A percentile compares a stretch with the other conserved stretches of the same genome.
Evolutionary conservation across 2,797 vertebrate genomes (phyloP).

Genomic region (Zenarchopterus dispar): DNA sequence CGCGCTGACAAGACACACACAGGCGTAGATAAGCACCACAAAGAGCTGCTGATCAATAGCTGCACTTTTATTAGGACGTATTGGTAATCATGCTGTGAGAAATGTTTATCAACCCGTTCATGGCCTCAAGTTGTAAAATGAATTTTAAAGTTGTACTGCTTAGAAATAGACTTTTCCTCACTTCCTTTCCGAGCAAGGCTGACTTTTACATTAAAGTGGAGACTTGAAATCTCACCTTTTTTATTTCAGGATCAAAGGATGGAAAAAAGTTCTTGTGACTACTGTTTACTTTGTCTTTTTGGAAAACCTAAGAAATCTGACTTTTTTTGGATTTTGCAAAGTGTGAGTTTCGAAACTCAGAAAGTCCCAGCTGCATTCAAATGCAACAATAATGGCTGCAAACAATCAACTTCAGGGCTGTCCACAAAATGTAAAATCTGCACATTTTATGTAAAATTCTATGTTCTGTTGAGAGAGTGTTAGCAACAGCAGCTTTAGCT

Average conservation of each 20-base stretch:
- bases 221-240: constrained; percentile 1
- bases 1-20: constrained; percentile 77
- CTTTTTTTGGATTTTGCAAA: not conserved
- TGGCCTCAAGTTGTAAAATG: constrained; percentile 11
- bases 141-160: constrained; percentile 3
- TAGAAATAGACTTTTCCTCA: not conserved
- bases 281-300: not conserved
- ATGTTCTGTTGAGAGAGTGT: too few relatives aligned
- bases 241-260: not conserved
- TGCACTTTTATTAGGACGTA: not conserved
- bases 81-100: not conserved
- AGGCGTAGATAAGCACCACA: constrained; percentile 4
- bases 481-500: too few relatives aligned
- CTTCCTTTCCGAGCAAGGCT: not conserved
- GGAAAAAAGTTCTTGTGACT: not conserved
- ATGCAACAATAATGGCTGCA: too few relatives aligned
- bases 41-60: constrained; percentile 7
- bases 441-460: too few relatives aligned
- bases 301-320: not conserved
- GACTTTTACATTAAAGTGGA: not conserved
- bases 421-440: too few relatives aligned
- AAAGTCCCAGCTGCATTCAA: not conserved
- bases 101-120: not conserved
- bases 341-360: not conserved
- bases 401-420: too few relatives aligned